A percentile compares a stretch with the other conserved stretches of the same genome.
phyloP scores from a whole-genome alignment of 1,140 invertebrate species.

The Drosophila teissieri region DNA sequence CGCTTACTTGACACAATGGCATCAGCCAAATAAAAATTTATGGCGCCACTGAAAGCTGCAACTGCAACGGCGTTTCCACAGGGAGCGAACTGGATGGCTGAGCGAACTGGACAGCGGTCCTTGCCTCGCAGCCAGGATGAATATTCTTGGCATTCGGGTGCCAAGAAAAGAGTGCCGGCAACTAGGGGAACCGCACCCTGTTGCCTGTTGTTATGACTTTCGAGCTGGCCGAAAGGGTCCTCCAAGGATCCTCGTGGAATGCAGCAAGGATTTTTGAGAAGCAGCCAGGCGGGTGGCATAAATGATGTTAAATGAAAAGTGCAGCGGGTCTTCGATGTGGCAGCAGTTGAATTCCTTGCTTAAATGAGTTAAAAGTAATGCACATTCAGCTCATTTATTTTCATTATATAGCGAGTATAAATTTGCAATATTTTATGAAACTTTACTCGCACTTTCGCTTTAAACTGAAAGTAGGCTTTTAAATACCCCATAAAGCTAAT shows the following conservation, averaged over 20 bases:
- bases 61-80: conserved; percentile 58
- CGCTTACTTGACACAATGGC: conserved; percentile 72
- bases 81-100: conserved; percentile 12
- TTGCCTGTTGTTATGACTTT: conserved; percentile 68
- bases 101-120: conserved; percentile 42
- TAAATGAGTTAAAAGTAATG: neutral
- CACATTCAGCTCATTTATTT: neutral
- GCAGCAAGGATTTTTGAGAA: conserved; percentile 51
- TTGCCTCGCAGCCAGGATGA: conserved; percentile 24
- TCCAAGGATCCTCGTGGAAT: conserved; percentile 4
- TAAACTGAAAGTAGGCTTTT: too few species aligned
- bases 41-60: conserved; percentile 75
- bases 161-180: conserved; percentile 18
- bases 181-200: conserved; percentile 28
- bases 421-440: too few species aligned
- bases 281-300: conserved; percentile 47
- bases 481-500: neutral
- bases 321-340: conserved; percentile 42
- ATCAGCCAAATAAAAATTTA: conserved; percentile 80
- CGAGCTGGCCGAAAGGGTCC: conserved; percentile 40
- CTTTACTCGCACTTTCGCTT: too few species aligned
- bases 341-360: conserved; percentile 1
- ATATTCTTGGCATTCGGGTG: conserved; percentile 30
- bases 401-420: neutral
- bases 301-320: conserved; percentile 74